phyloP scores from a whole-genome alignment of 2,797 vertebrate genomes.

The Sciurus carolinensis region DNA sequence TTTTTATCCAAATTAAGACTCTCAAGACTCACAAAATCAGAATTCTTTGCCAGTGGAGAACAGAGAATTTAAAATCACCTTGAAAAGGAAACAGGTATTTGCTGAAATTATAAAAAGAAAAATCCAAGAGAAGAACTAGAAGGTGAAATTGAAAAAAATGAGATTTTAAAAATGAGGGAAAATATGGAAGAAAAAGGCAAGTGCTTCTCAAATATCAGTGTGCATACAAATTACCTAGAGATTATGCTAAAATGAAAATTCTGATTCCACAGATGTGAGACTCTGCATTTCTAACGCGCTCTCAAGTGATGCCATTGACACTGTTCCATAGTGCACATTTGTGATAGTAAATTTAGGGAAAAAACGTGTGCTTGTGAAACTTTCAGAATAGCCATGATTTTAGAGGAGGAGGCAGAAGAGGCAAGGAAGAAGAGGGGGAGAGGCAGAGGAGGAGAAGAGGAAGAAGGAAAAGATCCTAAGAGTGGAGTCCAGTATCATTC shows the following conservation, averaged over 20 bases:
- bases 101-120: not conserved
- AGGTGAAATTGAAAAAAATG: not conserved
- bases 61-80: not conserved
- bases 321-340: not conserved
- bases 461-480: not conserved
- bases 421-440: no score
- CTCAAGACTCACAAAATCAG: not conserved
- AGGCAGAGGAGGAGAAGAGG: not conserved
- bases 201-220: not conserved
- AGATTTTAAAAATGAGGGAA: not conserved
- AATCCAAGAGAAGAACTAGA: not conserved
- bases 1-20: conserved; percentile 17
- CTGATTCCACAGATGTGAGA: not conserved
- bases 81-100: conserved; percentile 5
- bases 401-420: not conserved
- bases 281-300: conserved; percentile 37
- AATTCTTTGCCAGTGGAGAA: not conserved
- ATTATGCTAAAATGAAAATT: conserved; percentile 40
- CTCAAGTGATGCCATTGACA: not conserved
- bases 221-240: not conserved
- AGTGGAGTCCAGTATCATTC: not conserved
- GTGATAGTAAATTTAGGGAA: conserved; percentile 7
- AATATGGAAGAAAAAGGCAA: not conserved
- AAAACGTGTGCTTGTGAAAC: not conserved
- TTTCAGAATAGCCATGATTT: not conserved